Conservation (phyloP, 2,113 vertebrate species). For the Sylvia atricapilla region DNA sequence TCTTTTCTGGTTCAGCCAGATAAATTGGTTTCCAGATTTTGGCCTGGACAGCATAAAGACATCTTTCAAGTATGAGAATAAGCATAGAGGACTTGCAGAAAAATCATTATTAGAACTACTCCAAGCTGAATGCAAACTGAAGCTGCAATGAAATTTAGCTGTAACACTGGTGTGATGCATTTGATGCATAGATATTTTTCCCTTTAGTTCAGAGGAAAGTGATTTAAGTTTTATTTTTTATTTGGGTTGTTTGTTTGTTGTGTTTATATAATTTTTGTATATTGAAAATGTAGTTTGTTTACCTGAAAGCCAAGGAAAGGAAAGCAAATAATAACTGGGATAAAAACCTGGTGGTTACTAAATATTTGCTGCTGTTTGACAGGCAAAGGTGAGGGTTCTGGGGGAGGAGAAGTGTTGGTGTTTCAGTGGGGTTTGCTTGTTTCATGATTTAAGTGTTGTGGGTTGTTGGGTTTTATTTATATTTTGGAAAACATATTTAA, state of each 20-base stretch:
- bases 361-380: not conserved
- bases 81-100: not conserved
- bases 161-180: not conserved
- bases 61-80: not conserved
- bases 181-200: not conserved
- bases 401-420: accelerated
- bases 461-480: not conserved
- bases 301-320: not conserved
- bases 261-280: not conserved
- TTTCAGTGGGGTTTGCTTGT: not conserved
- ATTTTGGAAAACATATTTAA: not conserved
- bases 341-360: not conserved
- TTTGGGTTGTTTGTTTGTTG: accelerated
- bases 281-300: not conserved
- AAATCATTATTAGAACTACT: not conserved
- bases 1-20: not conserved
- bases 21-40: not conserved
- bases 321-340: not conserved
- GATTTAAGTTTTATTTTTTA: not conserved
- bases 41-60: not conserved
- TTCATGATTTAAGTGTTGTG: not conserved
- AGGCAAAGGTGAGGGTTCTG: not conserved
- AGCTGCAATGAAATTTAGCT: not conserved
- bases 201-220: not conserved
- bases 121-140: not conserved